phyloP scores from a whole-genome alignment of 2,113 vertebrate species.

The Sylvilagus bachmani region DNA sequence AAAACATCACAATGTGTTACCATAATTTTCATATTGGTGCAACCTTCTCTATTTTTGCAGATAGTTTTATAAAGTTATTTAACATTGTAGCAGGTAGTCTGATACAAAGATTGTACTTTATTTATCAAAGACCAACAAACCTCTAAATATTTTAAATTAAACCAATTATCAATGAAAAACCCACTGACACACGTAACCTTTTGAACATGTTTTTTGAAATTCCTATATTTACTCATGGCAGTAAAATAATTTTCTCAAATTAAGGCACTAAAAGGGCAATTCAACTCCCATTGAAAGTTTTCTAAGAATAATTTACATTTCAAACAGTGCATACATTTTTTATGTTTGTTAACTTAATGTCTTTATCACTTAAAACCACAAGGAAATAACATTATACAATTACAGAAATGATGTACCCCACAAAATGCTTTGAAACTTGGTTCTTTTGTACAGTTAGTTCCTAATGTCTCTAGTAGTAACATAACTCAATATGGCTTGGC shows the following conservation, averaged over 20 bases:
- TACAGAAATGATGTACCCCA: conserved; percentile 94
- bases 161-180: conserved; percentile 89
- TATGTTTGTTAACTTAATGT: conserved; percentile 97
- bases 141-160: conserved; percentile 86
- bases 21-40: conserved; percentile 72
- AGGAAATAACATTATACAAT: conserved; percentile 97
- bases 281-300: conserved; percentile 96
- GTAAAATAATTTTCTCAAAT: conserved; percentile 95
- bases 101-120: conserved; percentile 90
- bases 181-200: conserved; percentile 82
- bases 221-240: conserved; percentile 93
- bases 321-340: conserved; percentile 98
- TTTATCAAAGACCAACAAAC: conserved; percentile 89
- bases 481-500: conserved; percentile 96
- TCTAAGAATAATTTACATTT: conserved; percentile 99
- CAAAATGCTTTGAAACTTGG: conserved; percentile 87
- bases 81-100: conserved; percentile 88
- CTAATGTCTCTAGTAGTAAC: conserved; percentile 94
- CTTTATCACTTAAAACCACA: conserved; percentile 94
- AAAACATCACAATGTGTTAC: conserved; percentile 79
- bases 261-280: conserved; percentile 98
- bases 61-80: conserved; percentile 85
- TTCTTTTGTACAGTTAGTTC: conserved; percentile 92
- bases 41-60: conserved; percentile 74
- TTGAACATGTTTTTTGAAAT: conserved; percentile 86